Conservation (phyloP, 2,888 invertebrate species). For the Argyresthia albistria region DNA sequence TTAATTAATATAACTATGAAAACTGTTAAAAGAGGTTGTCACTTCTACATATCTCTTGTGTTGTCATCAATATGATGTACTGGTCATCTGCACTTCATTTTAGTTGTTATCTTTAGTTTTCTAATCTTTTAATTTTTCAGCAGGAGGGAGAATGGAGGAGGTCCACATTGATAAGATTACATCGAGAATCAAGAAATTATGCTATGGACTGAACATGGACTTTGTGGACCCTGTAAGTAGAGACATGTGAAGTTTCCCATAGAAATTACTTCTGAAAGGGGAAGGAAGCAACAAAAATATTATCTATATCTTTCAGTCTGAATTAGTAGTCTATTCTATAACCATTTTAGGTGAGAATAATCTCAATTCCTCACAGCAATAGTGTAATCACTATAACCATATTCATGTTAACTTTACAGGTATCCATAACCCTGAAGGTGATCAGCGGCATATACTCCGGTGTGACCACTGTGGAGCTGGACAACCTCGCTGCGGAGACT, state of each 20-base stretch:
- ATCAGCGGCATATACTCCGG: slow-evolving; percentile 96
- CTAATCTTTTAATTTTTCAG: slow-evolving; percentile 43
- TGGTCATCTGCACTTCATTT: no score
- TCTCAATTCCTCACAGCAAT: neutral
- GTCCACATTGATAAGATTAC: slow-evolving; percentile 99
- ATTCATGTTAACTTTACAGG: slow-evolving; percentile 47
- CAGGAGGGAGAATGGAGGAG: slow-evolving; percentile 91
- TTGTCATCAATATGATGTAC: no score
- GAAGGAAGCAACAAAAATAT: no score
- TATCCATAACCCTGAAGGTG: slow-evolving; percentile 90
- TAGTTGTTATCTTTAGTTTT: no score
- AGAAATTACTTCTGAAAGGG: no score
- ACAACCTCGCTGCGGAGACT: slow-evolving; percentile 98
- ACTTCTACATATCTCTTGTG: no score
- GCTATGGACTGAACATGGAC: slow-evolving; percentile 96
- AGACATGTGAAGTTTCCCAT: neutral
- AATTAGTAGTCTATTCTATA: no score
- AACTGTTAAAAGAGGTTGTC: neutral
- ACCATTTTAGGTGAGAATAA: no score
- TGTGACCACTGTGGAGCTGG: slow-evolving; percentile 96
- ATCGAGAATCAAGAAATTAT: slow-evolving; percentile 93
- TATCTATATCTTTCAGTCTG: no score
- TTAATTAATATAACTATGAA: neutral
- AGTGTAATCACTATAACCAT: neutral
- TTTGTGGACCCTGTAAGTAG: slow-evolving; percentile 94